Conservation (phyloP, 2,797 vertebrate species). For the Falco naumanni region DNA sequence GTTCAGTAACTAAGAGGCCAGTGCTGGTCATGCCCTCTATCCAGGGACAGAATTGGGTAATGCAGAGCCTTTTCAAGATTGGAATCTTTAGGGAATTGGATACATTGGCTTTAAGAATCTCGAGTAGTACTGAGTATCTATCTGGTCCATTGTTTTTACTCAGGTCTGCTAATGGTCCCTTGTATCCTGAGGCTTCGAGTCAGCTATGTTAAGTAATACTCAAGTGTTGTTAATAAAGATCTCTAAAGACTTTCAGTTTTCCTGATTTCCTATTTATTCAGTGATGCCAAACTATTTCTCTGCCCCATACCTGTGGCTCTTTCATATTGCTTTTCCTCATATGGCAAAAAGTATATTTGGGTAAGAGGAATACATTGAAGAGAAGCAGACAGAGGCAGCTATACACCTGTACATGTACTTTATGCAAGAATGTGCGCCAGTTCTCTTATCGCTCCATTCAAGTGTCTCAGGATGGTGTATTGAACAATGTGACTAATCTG, state of each 20-base stretch:
- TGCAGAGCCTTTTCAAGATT: not conserved
- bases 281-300: not conserved
- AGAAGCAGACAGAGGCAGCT: not conserved
- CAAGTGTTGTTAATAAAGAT: not conserved
- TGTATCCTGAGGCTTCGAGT: not conserved
- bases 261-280: not conserved
- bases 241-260: not conserved
- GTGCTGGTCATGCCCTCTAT: not conserved
- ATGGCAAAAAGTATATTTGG: not conserved
- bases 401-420: not conserved
- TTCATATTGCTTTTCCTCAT: not conserved
- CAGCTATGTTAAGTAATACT: not conserved
- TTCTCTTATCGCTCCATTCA: not conserved
- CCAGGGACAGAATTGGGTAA: not conserved
- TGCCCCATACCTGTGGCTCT: not conserved
- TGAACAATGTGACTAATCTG: not conserved
- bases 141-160: not conserved
- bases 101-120: not conserved
- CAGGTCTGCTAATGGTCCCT: not conserved
- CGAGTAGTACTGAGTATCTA: not conserved
- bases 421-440: not conserved
- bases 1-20: not conserved
- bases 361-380: not conserved
- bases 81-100: not conserved
- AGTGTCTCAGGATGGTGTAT: not conserved